Conservation (phyloP, 2,113 vertebrate genomes). For the Scomber scombrus region DNA sequence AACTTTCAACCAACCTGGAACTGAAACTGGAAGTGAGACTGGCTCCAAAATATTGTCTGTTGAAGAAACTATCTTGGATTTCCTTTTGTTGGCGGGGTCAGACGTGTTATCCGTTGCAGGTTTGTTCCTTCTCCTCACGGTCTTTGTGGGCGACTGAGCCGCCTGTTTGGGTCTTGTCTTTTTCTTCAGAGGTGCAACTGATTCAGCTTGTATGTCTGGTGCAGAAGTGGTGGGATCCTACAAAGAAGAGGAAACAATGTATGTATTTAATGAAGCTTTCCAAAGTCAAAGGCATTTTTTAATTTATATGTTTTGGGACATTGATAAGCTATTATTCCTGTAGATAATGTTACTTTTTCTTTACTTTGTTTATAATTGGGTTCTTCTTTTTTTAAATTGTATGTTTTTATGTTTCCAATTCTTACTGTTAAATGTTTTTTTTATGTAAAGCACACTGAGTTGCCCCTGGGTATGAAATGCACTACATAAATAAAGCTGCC, state of each 20-base stretch:
- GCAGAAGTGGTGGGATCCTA: slow-evolving; percentile 60
- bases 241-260: neutral
- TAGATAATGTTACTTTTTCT: too few relatives aligned
- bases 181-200: slow-evolving; percentile 64
- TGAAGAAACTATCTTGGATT: slow-evolving; percentile 57
- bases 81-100: slow-evolving; percentile 64
- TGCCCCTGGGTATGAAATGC: too few relatives aligned
- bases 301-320: too few relatives aligned
- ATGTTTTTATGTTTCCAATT: too few relatives aligned
- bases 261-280: neutral
- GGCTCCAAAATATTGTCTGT: slow-evolving; percentile 16
- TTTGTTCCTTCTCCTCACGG: slow-evolving; percentile 26
- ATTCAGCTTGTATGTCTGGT: slow-evolving; percentile 23
- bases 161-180: slow-evolving; percentile 56
- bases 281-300: neutral
- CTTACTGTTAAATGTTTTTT: too few relatives aligned
- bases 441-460: too few relatives aligned
- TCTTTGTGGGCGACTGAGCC: slow-evolving; percentile 48
- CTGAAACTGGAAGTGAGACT: slow-evolving; percentile 26
- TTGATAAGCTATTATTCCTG: neutral
- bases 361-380: too few relatives aligned
- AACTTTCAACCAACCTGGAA: slow-evolving; percentile 67
- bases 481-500: too few relatives aligned
- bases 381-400: too few relatives aligned
- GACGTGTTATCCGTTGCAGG: neutral